These are phyloP conservation scores for Meloidogyne exigua DNA, from an alignment of 1,140 invertebrate genomes.

Conservation along the genomic window DNA sequence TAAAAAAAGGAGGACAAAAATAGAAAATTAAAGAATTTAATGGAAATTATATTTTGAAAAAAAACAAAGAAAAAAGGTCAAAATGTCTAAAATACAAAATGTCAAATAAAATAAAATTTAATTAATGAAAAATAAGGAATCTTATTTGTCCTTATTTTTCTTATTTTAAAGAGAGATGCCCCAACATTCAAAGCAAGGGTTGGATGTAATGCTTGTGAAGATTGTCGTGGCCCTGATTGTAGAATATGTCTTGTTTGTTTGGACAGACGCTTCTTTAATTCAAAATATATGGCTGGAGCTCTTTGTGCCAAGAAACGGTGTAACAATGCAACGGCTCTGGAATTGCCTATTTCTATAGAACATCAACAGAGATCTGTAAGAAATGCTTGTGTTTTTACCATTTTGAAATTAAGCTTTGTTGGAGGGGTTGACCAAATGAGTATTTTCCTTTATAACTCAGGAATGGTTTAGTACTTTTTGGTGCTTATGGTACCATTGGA, in stretches of 20 bases:
- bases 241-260: conserved; percentile 60
- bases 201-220: conserved; percentile 60
- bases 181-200: conserved; percentile 61
- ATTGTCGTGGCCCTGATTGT: conserved; percentile 59
- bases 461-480: no score
- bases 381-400: not conserved
- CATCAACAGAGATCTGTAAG: conserved; percentile 3
- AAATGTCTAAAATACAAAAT: conserved; percentile 6
- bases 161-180: conserved; percentile 51
- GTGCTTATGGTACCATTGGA: no score
- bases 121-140: no score
- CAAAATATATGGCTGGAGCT: conserved; percentile 61
- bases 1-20: not conserved
- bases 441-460: no score
- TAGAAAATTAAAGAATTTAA: no score
- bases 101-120: not conserved
- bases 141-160: no score
- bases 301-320: conserved; percentile 63
- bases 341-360: conserved; percentile 38
- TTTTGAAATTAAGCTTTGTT: not conserved
- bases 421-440: no score
- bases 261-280: conserved; percentile 62
- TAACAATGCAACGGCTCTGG: conserved; percentile 59
- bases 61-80: no score
- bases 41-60: no score